A percentile compares a stretch with the other conserved stretches of the same genome.
phyloP scores from a whole-genome alignment of 2,113 vertebrate genomes.

The Xenopus tropicalis region UCB_Xtro_10.0 CM004448.2:94027501-94028000 shows the following conservation, averaged over 20 bases:
- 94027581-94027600: no score
- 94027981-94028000: slow-evolving; percentile 86
- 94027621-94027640: no score
- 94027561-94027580: no score
- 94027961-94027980: slow-evolving; percentile 85
- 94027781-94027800: slow-evolving; percentile 75
- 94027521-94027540: no score
- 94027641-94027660: no score
- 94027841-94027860: slow-evolving; percentile 82
- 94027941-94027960: slow-evolving; percentile 86
- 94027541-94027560: no score
- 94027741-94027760: slow-evolving; percentile 63
- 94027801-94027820: slow-evolving; percentile 79
- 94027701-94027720: slow-evolving; percentile 51
- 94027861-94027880: slow-evolving; percentile 87
- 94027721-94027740: slow-evolving; percentile 56
- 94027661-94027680: no score
- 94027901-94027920: slow-evolving; percentile 85
- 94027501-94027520: no score
- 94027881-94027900: slow-evolving; percentile 84
- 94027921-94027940: slow-evolving; percentile 84
- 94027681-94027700: slow-evolving; percentile 46
- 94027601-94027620: no score
- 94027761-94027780: slow-evolving; percentile 66
- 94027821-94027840: slow-evolving; percentile 76